Base-by-base conservation (phyloP, 2,113 vertebrate genomes). In the Onychorhynchus coronatus region DNA sequence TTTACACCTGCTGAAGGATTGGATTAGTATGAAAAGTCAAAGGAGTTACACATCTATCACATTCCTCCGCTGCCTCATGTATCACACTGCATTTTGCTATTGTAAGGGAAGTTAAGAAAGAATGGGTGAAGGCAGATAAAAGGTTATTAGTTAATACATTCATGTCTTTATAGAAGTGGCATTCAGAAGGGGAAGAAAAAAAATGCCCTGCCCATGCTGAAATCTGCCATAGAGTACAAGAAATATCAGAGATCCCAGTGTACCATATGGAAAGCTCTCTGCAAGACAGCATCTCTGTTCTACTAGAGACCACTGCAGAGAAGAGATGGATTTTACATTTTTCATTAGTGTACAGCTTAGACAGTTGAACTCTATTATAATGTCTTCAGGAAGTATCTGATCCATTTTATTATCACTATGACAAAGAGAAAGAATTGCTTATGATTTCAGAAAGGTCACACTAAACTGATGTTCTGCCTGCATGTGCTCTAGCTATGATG, bases 401-500 rank as follows among this genome's bases (percentile, higher is more conserved):
- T 98, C 96, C 96, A 91, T 98, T 97, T 97, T 97, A 97, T 98
- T 98, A 97, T 98, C 75, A 2, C 85, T 85, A 80, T 97, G 97
- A 98, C 97, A 98, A 98, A 98, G 97, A 98, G 97, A 97, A 98
- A 97, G 96, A 88, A 97, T 97, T 97, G 94, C 79, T 97, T 98
- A 97, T 97, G 97, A 97, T 98, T 98, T 98, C 94, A 95, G 92
- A 98, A 98, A 98, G 98, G 98, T 98, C 97, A 98, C 83, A 94
- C 91, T 93, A 95, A 98, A 95, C 97, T 58, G 37, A 89, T 97
- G 92, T 97, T 98, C 95, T 93, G 92, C 95, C 93, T 96, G 75
- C 96, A 94, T 97, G 86, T 95, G 94, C 93, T 98, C 86, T 77
- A 97, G 88, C 89, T 95, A 95, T 89, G 82, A 97, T 89, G 83